Evolutionary conservation across 2,113 vertebrate species (phyloP), one percentile per base, ranked within the genome.

Genomic region (Bufo bufo): DNA sequence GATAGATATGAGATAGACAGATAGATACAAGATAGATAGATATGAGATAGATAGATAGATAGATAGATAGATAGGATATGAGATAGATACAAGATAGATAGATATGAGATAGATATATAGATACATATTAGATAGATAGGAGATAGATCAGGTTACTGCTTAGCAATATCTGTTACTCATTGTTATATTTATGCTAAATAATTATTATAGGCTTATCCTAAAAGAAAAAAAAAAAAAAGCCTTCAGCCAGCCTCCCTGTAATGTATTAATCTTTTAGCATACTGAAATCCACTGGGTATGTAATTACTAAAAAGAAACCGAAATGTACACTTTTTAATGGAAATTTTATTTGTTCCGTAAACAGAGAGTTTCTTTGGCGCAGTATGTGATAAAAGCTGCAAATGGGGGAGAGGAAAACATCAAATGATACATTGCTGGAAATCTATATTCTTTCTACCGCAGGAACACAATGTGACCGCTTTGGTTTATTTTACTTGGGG

Each of bases 401-500:
- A 86, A 52, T 56, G 43, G 54, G 74, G 85, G 43, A 63, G 63
- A 78, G 20, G 66, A 66, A 79, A 54, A 23, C 75, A 80, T 45
- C 43, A 80, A 79, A 52, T 69, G 56, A 79, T 69, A 80, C 50
- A 52, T n/a, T 56, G 85, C 77, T 23, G 80, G 61, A 69, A 14
- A 89, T 20, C 83, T 74, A 43, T 77, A 65, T 82, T 17, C 84
- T 52, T 84, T 6, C 0, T 74, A 82, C 85, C 80, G 8, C 75
- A 14, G 87, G 74, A 82, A 86, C 33, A 89, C 74, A 78, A n/a
- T 61, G 17, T 84, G 84, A 91, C 86, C 85, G 0, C 50, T 80
- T 66, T 69, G 61, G 71, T 88, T 75, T 88, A 82, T 88, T 87
- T 87, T 58, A 80, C 86, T 81, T 4, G 88, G 72, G 88, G 77